Percentiles rank a stretch among this genome's conserved stretches.
Evolutionary conservation across 2,888 invertebrate species (phyloP).

Genomic region (Antitype chi): DNA sequence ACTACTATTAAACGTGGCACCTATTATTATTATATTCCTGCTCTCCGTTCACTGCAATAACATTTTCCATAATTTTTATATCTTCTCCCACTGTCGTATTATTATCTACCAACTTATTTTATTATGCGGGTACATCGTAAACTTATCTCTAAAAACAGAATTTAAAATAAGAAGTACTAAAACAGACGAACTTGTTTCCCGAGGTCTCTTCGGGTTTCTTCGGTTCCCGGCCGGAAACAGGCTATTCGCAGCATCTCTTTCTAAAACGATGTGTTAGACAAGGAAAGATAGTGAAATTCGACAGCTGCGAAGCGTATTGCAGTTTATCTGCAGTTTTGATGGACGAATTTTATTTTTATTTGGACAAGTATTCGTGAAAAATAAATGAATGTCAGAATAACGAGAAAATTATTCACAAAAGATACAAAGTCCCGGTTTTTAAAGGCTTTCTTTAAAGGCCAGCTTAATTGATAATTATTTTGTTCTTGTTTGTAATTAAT

Average conservation of each 20-base stretch:
- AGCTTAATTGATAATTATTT: conserved; percentile 6
- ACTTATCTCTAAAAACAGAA: conserved; percentile 48
- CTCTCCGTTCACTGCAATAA: conserved; percentile 1
- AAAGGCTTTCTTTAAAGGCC: conserved; percentile 12
- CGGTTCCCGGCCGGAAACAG: conserved; percentile 58
- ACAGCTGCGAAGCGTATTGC: conserved; percentile 64
- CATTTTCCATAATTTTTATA: conserved; percentile 14
- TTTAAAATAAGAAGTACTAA: conserved; percentile 49
- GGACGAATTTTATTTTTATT: conserved; percentile 49
- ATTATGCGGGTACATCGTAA: conserved; percentile 55
- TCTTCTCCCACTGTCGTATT: conserved; percentile 6
- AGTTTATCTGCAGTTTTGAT: conserved; percentile 54
- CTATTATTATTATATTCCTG: conserved; percentile 7
- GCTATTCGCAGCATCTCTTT: conserved; percentile 52
- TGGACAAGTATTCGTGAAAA: conserved; percentile 23
- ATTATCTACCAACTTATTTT: conserved; percentile 33
- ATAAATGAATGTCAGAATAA: conserved; percentile 43
- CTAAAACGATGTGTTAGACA: conserved; percentile 33
- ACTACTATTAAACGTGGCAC: not conserved
- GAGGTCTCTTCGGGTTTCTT: conserved; percentile 53
- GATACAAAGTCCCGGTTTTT: not conserved
- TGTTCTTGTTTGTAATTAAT: not conserved
- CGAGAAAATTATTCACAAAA: conserved; percentile 39
- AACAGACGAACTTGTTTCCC: conserved; percentile 49
- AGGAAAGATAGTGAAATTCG: conserved; percentile 46